A percentile compares a stretch with the other conserved stretches of the same genome.
Conservation (phyloP, 1,140 invertebrate species). For the Aphidius gifuensis region DNA sequence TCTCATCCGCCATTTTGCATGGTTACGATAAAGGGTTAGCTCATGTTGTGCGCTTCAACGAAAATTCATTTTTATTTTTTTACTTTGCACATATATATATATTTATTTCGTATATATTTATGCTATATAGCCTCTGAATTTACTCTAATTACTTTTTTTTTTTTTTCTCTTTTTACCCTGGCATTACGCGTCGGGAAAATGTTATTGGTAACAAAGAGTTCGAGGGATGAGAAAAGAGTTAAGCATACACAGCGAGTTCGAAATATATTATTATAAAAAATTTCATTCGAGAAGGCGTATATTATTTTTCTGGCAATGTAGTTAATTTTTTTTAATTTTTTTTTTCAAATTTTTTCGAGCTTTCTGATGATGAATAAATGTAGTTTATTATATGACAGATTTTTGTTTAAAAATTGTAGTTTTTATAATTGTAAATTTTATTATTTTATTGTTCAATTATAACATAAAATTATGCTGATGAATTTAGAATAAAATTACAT, state of each 20-base stretch:
- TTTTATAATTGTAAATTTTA: too few species aligned
- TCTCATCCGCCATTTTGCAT: slow-evolving; percentile 46
- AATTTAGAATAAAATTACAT: too few species aligned
- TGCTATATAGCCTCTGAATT: slow-evolving; percentile 34
- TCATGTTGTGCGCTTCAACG: slow-evolving; percentile 18
- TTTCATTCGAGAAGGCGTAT: slow-evolving; percentile 11
- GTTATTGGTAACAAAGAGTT: slow-evolving; percentile 43
- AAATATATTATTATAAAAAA: slow-evolving; percentile 23
- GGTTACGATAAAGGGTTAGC: slow-evolving; percentile 38
- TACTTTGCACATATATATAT: too few species aligned
- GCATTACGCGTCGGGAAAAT: slow-evolving; percentile 39
- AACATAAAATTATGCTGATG: too few species aligned
- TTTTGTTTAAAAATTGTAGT: too few species aligned
- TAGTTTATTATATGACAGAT: too few species aligned
- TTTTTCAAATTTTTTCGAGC: too few species aligned
- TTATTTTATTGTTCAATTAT: too few species aligned
- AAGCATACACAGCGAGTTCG: not conserved
- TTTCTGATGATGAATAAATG: too few species aligned
- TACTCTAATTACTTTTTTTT: slow-evolving; percentile 49
- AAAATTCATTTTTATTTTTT: slow-evolving; percentile 22
- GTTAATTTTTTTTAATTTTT: slow-evolving; percentile 5
- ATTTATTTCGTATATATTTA: too few species aligned
- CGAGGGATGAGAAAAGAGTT: slow-evolving; percentile 10
- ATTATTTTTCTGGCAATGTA: slow-evolving; percentile 5
- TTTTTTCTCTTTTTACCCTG: slow-evolving; percentile 45